Conservation (phyloP, 1,140 invertebrate species). For the Cotesia vestalis region DNA sequence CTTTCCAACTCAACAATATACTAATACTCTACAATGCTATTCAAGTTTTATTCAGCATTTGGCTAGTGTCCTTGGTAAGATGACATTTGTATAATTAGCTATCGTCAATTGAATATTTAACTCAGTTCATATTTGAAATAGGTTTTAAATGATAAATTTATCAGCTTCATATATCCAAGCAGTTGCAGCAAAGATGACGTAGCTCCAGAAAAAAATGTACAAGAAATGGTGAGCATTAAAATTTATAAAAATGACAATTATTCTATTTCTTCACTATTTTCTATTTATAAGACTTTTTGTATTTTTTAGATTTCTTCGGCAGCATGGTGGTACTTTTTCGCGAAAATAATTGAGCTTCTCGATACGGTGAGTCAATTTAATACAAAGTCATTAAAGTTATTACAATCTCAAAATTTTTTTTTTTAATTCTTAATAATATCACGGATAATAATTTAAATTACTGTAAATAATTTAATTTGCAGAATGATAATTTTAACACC, state of each 20-base stretch:
- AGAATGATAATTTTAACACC: too few species aligned
- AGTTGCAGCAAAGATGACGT: constrained; percentile 33
- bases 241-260: too few species aligned
- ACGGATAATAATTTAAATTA: too few species aligned
- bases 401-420: too few species aligned
- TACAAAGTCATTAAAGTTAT: too few species aligned
- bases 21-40: constrained; percentile 77
- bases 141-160: neutral
- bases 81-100: constrained; percentile 22
- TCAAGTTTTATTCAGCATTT: constrained; percentile 75
- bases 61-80: constrained; percentile 70
- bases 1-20: constrained; percentile 72
- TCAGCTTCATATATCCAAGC: constrained; percentile 36
- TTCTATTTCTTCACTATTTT: too few species aligned
- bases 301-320: constrained; percentile 49
- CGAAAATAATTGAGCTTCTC: constrained; percentile 73
- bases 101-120: too few species aligned
- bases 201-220: constrained; percentile 38
- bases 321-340: constrained; percentile 70
- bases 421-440: too few species aligned
- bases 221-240: constrained; percentile 45
- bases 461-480: too few species aligned
- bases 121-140: neutral
- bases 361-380: constrained; percentile 68
- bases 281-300: neutral